Conservation (phyloP, 1,140 invertebrate genomes). For the Rhizoglyphus robini region DNA sequence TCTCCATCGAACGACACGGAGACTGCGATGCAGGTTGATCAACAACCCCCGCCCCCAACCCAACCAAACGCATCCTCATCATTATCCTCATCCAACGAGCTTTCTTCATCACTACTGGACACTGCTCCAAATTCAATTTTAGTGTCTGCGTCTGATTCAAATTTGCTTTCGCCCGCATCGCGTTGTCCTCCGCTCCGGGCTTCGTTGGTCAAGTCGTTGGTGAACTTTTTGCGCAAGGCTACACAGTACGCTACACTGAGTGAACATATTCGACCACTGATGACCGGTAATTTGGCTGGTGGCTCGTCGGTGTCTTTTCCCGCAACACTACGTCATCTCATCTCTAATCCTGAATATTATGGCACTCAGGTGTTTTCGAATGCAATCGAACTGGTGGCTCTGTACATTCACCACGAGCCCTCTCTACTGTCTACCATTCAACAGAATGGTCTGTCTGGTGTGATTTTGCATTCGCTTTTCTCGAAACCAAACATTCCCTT, state of each 20-base stretch:
- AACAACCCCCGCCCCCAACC: too few species aligned
- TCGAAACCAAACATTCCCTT: neutral
- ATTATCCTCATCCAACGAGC: too few species aligned
- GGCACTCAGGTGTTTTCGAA: neutral
- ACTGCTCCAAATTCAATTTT: too few species aligned
- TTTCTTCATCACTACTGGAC: too few species aligned
- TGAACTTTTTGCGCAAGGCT: neutral
- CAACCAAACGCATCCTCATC: too few species aligned
- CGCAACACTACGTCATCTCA: neutral
- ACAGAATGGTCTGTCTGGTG: neutral
- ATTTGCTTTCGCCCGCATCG: neutral
- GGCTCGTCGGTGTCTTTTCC: neutral
- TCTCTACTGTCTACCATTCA: neutral
- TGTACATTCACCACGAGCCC: neutral
- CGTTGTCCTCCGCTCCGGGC: neutral
- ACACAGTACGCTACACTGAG: neutral
- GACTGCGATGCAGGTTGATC: too few species aligned
- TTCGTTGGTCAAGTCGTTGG: neutral
- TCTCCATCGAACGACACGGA: neutral
- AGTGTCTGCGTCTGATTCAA: neutral
- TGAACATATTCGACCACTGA: neutral
- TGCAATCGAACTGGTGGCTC: neutral
- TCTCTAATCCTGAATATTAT: neutral
- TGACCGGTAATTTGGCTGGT: too few species aligned
- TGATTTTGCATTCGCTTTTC: neutral